phyloP scores from a whole-genome alignment of 2,113 vertebrate species.

The Zapornia atra region DNA sequence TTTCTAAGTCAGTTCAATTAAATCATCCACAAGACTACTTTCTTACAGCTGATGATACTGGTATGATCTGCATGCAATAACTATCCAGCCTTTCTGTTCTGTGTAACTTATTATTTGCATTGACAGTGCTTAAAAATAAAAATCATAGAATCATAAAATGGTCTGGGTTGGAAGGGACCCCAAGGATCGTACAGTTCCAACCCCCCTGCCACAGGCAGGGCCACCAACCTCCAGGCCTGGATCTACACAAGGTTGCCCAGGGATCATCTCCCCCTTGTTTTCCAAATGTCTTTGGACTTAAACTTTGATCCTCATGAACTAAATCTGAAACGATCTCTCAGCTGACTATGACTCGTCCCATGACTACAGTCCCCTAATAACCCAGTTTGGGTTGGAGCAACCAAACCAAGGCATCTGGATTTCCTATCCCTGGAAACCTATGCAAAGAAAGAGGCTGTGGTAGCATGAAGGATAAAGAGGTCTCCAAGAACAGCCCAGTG shows the following conservation, averaged over 20 bases:
- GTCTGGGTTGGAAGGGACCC: too few species aligned
- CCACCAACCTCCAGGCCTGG: too few species aligned
- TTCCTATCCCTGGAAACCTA: neutral
- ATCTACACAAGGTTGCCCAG: too few species aligned
- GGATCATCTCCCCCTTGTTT: neutral
- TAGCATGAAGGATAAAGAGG: rapidly evolving
- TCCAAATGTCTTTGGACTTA: neutral
- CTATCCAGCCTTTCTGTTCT: neutral
- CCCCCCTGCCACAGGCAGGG: too few species aligned
- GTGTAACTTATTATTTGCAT: neutral
- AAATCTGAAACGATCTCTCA: neutral
- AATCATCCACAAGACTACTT: neutral
- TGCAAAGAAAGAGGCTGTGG: neutral
- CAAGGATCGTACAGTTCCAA: too few species aligned
- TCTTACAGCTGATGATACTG: neutral
- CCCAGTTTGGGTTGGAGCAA: neutral
- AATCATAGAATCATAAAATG: too few species aligned
- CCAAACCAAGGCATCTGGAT: neutral
- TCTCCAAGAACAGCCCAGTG: neutral
- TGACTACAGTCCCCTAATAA: neutral
- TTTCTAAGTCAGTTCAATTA: neutral
- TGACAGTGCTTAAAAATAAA: neutral
- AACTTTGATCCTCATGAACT: neutral
- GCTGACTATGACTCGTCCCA: neutral
- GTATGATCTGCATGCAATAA: neutral